Conservation (phyloP, 2,888 invertebrate species). For the Caenorhabditis macrosperma region DNA sequence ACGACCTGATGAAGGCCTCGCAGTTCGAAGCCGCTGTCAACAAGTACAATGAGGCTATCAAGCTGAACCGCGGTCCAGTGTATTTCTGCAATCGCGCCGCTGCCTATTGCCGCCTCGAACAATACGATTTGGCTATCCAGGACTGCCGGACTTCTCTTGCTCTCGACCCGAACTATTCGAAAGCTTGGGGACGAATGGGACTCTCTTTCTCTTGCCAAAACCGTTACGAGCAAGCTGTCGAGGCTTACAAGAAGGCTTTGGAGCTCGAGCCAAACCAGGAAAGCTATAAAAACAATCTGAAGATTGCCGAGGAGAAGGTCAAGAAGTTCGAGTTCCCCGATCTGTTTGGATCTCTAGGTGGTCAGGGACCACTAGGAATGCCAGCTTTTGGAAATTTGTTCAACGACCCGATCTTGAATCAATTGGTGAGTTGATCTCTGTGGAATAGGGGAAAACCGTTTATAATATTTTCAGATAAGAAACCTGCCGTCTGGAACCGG, state of each 20-base stretch:
- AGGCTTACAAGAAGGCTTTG: conserved; percentile 90
- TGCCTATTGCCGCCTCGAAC: conserved; percentile 91
- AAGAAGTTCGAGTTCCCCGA: conserved; percentile 77
- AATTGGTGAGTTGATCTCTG: conserved; percentile 83
- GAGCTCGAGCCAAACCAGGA: conserved; percentile 94
- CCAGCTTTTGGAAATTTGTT: conserved; percentile 82
- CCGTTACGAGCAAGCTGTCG: conserved; percentile 88
- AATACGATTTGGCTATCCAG: conserved; percentile 89
- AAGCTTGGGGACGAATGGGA: conserved; percentile 82
- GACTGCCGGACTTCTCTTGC: conserved; percentile 93
- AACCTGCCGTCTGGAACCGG: conserved; percentile 48
- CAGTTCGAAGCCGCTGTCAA: conserved; percentile 88
- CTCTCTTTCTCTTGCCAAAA: conserved; percentile 90
- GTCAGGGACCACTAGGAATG: conserved; percentile 63
- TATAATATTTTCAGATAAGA: conserved; percentile 45
- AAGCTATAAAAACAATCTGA: conserved; percentile 88
- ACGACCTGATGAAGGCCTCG: conserved; percentile 88
- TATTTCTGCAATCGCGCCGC: conserved; percentile 97
- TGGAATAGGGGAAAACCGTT: no score
- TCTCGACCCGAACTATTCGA: conserved; percentile 92
- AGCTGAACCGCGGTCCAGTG: conserved; percentile 90
- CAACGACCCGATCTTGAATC: conserved; percentile 89
- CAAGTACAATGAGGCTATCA: conserved; percentile 91
- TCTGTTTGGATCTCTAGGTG: conserved; percentile 63
- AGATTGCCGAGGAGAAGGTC: conserved; percentile 86